A percentile compares a stretch with the other conserved stretches of the same genome.
phyloP scores from a whole-genome alignment of 2,888 invertebrate genomes.

The Polydrusus cervinus region DNA sequence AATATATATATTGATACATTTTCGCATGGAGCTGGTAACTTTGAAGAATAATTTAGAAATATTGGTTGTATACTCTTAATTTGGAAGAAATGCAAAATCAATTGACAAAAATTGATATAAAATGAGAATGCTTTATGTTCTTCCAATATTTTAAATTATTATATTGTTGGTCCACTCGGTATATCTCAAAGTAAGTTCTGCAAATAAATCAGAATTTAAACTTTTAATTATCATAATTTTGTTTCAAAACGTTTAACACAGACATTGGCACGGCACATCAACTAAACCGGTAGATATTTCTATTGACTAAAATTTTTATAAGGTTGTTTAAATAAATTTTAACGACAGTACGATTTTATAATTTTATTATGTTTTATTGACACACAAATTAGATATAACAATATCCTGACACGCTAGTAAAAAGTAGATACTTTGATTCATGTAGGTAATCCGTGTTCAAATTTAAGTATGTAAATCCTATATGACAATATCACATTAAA shows the following conservation, averaged over 20 bases:
- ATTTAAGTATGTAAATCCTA: background rate
- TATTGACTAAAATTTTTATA: background rate
- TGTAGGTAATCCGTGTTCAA: conserved; percentile 1
- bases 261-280: too few relatives aligned
- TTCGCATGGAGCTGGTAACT: too few relatives aligned
- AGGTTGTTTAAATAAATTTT: background rate
- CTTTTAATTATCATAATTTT: background rate
- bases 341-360: background rate
- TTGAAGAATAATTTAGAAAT: too few relatives aligned
- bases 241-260: too few relatives aligned
- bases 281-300: too few relatives aligned
- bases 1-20: too few relatives aligned
- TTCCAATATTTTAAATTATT: too few relatives aligned
- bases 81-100: too few relatives aligned
- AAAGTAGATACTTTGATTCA: background rate
- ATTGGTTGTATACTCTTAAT: too few relatives aligned
- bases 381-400: conserved; percentile 27
- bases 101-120: too few relatives aligned
- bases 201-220: background rate
- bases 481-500: background rate
- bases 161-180: too few relatives aligned
- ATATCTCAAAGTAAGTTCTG: background rate
- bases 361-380: conserved; percentile 20
- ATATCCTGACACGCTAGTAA: conserved; percentile 3
- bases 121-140: too few relatives aligned